Conservation (phyloP, 2,113 vertebrate species). For the Hucho hucho region DNA sequence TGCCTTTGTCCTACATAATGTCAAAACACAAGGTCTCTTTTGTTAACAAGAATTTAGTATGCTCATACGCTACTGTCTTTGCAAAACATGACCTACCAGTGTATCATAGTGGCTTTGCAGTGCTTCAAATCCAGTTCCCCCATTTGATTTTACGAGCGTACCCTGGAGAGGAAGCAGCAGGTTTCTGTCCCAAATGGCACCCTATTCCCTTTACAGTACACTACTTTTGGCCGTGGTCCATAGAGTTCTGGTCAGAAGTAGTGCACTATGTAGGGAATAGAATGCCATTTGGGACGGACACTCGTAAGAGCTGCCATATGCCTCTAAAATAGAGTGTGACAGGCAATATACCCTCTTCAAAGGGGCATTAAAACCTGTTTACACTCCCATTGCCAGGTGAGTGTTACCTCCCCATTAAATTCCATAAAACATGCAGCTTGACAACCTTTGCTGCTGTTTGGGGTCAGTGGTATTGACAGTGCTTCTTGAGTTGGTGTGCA, state of each 20-base stretch:
- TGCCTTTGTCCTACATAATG: neutral
- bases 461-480: too few species aligned
- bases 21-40: neutral
- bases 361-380: slow-evolving; percentile 44
- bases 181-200: too few species aligned
- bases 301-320: slow-evolving; percentile 15
- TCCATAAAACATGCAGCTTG: neutral
- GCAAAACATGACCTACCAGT: neutral
- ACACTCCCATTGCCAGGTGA: slow-evolving; percentile 33
- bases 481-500: too few species aligned
- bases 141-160: slow-evolving; percentile 52
- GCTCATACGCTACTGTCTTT: neutral
- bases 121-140: slow-evolving; percentile 19
- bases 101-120: neutral
- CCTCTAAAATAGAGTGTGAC: slow-evolving; percentile 26
- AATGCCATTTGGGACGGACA: too few species aligned
- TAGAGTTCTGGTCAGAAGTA: too few species aligned
- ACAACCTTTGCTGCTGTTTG: neutral
- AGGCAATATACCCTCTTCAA: slow-evolving; percentile 23
- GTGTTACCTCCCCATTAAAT: neutral
- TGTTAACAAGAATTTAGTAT: neutral
- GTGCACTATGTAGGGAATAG: too few species aligned
- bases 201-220: too few species aligned
- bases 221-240: too few species aligned
- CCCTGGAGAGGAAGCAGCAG: slow-evolving; percentile 16